These are phyloP conservation scores for Arenicola marina DNA, from an alignment of 2,888 invertebrate genomes.

Conservation along the genomic window DNA sequence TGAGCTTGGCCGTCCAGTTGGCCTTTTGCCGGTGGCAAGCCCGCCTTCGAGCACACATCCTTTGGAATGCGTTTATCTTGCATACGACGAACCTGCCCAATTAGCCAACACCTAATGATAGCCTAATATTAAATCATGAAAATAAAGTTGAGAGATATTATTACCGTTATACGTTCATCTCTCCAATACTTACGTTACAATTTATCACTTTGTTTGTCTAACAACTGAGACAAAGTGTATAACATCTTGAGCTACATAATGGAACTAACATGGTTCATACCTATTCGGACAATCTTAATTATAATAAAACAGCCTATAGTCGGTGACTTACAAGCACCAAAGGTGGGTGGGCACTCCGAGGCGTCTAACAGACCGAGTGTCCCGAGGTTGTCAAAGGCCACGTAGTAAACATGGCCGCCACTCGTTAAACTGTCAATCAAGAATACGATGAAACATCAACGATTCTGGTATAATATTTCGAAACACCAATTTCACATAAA, in stretches of 20 bases:
- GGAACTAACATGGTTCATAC: background rate
- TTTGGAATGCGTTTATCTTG: too few species aligned
- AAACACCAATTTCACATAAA: too few species aligned
- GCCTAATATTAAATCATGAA: too few species aligned
- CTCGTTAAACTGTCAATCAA: slow-evolving; percentile 20
- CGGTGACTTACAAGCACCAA: slow-evolving; percentile 45
- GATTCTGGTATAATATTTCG: too few species aligned
- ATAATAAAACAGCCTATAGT: background rate
- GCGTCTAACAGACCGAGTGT: slow-evolving; percentile 57
- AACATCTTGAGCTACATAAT: too few species aligned
- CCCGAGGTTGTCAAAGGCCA: slow-evolving; percentile 44
- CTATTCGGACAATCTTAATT: background rate
- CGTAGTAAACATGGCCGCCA: slow-evolving; percentile 46
- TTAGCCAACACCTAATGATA: too few species aligned
- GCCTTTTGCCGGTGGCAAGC: too few species aligned
- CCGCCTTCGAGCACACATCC: too few species aligned
- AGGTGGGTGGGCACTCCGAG: slow-evolving; percentile 59
- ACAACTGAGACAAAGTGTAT: background rate
- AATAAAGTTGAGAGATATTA: too few species aligned
- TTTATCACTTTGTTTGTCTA: background rate
- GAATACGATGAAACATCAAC: too few species aligned
- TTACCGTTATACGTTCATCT: background rate
- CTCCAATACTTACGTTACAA: background rate
- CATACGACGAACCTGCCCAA: too few species aligned
- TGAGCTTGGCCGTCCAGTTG: too few species aligned